These are phyloP conservation scores for Hydrocynus forskahlii DNA, from an alignment of 2,797 vertebrate genomes.

Conservation along the genomic window DNA sequence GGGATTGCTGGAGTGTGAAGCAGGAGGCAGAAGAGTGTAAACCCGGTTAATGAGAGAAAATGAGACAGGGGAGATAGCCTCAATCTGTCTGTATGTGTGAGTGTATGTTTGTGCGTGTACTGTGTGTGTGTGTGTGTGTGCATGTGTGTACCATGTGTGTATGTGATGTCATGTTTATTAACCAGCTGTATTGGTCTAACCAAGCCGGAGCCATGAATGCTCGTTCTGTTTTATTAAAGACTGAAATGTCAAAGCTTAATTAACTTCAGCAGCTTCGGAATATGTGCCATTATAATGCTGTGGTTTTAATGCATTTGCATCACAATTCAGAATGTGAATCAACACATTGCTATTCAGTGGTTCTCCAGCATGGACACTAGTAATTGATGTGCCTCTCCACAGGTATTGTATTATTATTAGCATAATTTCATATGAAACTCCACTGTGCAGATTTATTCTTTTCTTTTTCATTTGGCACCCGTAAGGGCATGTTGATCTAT, in stretches of 20 bases:
- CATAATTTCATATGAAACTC: neutral
- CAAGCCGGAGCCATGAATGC: neutral
- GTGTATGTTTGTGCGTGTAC: no score
- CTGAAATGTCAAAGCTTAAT: slow-evolving; percentile 11
- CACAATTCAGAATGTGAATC: neutral
- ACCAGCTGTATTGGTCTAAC: neutral
- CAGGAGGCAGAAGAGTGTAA: slow-evolving; percentile 5
- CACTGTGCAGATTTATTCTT: neutral
- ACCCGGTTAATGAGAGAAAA: slow-evolving; percentile 19
- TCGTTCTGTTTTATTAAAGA: neutral
- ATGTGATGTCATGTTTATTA: neutral
- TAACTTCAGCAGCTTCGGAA: neutral
- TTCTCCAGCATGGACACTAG: neutral
- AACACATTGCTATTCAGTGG: neutral
- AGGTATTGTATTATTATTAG: neutral
- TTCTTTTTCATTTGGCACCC: no score
- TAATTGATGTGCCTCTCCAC: neutral
- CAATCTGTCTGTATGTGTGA: neutral
- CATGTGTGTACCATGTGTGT: neutral
- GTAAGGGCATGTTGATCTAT: no score
- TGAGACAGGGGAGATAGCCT: neutral
- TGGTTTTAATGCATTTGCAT: slow-evolving; percentile 2
- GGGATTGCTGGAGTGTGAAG: slow-evolving; percentile 1
- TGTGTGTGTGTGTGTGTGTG: neutral
- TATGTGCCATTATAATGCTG: neutral